phyloP scores from a whole-genome alignment of 2,113 vertebrate genomes.

The Seriola quinqueradiata region DNA sequence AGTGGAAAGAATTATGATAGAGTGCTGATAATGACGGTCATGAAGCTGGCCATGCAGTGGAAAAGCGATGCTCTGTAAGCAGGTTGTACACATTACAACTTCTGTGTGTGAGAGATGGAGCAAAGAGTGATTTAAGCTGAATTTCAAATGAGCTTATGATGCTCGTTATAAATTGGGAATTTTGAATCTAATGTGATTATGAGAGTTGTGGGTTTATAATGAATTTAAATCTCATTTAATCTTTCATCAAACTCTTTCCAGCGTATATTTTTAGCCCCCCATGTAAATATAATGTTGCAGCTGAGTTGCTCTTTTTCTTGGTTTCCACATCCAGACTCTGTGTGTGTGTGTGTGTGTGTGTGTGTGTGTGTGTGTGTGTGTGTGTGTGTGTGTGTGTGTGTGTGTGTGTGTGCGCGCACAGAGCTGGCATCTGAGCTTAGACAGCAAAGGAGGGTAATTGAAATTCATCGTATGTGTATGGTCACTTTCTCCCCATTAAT shows the following conservation, averaged over 20 bases:
- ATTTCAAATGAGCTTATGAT: constrained; percentile 19
- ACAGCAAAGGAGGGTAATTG: constrained; percentile 70
- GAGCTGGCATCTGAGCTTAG: constrained; percentile 32
- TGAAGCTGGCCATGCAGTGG: not conserved
- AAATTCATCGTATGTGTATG: constrained; percentile 80
- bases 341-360: constrained; percentile 4
- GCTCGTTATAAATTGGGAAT: constrained; percentile 7
- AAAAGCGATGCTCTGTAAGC: not conserved
- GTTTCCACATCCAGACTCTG: constrained; percentile 20
- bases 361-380: too few relatives aligned
- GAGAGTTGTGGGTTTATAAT: constrained; percentile 35
- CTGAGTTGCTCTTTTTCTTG: constrained; percentile 23
- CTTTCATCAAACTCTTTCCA: constrained; percentile 4
- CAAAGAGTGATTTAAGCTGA: not conserved
- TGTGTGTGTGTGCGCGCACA: not conserved
- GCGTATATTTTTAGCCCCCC: constrained; percentile 6
- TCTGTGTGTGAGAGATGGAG: constrained; percentile 6
- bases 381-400: not conserved
- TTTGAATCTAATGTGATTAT: constrained; percentile 3
- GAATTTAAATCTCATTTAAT: constrained; percentile 33
- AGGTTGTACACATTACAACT: not conserved
- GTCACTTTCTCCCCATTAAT: constrained; percentile 83
- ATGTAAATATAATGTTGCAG: constrained; percentile 27
- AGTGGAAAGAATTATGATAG: not conserved
- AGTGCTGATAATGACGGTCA: not conserved